Conservation (phyloP, 1,140 invertebrate genomes). For the Drosophila micromelanica region DNA sequence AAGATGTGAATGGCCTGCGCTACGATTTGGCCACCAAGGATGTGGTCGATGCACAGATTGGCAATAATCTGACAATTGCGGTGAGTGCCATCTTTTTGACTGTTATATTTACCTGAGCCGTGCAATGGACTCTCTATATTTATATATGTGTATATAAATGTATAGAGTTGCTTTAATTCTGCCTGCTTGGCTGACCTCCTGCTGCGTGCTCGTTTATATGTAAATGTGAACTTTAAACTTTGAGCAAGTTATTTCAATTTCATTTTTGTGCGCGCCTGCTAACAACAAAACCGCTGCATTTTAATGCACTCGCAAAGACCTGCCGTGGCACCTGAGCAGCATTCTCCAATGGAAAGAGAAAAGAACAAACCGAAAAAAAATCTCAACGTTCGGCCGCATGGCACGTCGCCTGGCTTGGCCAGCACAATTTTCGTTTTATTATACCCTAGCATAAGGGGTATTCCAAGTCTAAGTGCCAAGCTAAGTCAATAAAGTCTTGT, state of each 20-base stretch:
- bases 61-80: constrained; percentile 78
- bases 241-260: constrained; percentile 57
- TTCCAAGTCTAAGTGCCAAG: background rate
- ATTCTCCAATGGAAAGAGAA: constrained; percentile 6
- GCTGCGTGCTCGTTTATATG: constrained; percentile 45
- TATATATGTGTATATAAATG: too few relatives aligned
- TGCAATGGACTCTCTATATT: background rate
- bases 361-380: constrained; percentile 18
- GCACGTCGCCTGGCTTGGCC: constrained; percentile 41
- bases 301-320: constrained; percentile 50
- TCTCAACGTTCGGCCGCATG: constrained; percentile 48
- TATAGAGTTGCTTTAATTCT: background rate
- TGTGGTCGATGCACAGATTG: constrained; percentile 79
- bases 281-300: constrained; percentile 57
- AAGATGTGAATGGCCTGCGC: constrained; percentile 74
- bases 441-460: constrained; percentile 5
- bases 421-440: constrained; percentile 26
- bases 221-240: constrained; percentile 57
- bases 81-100: constrained; percentile 48
- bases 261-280: constrained; percentile 36
- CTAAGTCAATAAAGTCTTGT: background rate
- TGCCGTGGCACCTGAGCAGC: constrained; percentile 34
- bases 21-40: constrained; percentile 82
- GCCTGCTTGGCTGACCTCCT: background rate
- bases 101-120: too few relatives aligned